These are phyloP conservation scores for Drosophila azteca DNA, from an alignment of 1,140 invertebrate genomes.

Conservation along the genomic window DNA sequence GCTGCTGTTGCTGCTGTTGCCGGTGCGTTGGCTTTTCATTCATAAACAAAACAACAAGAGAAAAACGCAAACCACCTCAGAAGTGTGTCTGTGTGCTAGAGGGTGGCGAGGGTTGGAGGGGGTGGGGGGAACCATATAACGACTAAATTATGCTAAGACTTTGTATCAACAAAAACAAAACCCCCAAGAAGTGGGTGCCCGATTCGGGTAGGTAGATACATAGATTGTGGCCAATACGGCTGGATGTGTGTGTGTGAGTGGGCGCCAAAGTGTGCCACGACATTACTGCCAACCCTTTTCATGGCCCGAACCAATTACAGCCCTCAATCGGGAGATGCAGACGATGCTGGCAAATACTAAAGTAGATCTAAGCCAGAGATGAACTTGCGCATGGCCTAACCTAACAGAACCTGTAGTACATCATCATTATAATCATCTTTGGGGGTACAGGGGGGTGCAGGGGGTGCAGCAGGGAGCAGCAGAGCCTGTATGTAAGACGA, in stretches of 20 bases:
- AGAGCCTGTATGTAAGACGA: slow-evolving; percentile 56
- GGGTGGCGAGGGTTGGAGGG: background rate
- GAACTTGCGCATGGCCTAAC: background rate
- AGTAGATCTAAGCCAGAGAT: background rate
- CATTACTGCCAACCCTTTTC: background rate
- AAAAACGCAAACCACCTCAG: slow-evolving; percentile 16
- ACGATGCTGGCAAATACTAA: background rate
- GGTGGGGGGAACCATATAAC: slow-evolving; percentile 36
- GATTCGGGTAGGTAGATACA: slow-evolving; percentile 20
- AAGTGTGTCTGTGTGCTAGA: slow-evolving; percentile 19
- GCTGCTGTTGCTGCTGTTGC: slow-evolving; percentile 35
- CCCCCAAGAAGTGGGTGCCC: slow-evolving; percentile 10
- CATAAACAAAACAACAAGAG: slow-evolving; percentile 53
- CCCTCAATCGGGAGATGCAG: background rate
- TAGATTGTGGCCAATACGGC: too few species aligned
- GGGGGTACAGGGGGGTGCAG: too few species aligned
- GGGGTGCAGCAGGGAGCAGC: background rate
- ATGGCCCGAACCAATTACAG: slow-evolving; percentile 25
- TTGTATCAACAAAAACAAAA: slow-evolving; percentile 58
- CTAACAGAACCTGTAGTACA: slow-evolving; percentile 8
- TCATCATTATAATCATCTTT: slow-evolving; percentile 9
- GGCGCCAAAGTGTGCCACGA: slow-evolving; percentile 38
- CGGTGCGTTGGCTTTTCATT: slow-evolving; percentile 63
- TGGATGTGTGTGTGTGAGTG: slow-evolving; percentile 8
- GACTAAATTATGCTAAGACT: slow-evolving; percentile 68